These are phyloP conservation scores for Asobara japonica DNA, from an alignment of 1,140 invertebrate genomes.

Conservation along the genomic window DNA sequence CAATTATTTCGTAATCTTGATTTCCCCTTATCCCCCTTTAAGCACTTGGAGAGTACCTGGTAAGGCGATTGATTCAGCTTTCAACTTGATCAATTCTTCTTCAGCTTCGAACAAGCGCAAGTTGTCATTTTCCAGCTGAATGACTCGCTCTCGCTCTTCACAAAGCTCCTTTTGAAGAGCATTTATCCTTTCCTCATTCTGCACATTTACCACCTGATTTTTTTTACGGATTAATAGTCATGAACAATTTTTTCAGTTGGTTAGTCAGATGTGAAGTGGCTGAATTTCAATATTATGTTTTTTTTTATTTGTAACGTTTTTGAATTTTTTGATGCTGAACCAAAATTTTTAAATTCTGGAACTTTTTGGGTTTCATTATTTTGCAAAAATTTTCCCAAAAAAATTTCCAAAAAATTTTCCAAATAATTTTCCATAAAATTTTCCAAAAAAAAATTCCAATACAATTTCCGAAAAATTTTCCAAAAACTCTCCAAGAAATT, in stretches of 20 bases:
- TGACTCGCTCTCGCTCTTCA: conserved; percentile 63
- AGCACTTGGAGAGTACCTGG: no score
- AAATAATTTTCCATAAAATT: neutral
- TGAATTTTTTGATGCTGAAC: no score
- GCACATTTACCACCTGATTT: conserved; percentile 63
- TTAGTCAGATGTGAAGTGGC: neutral
- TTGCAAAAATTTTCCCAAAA: neutral
- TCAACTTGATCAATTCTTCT: conserved; percentile 64
- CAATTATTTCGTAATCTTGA: no score
- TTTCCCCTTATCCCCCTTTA: no score
- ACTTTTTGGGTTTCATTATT: neutral
- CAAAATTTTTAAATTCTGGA: no score
- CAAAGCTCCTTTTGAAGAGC: conserved; percentile 67
- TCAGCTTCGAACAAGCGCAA: conserved; percentile 69
- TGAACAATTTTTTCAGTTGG: neutral
- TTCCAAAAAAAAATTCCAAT: no score
- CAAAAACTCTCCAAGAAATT: no score
- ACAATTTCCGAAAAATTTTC: no score
- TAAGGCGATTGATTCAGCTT: conserved; percentile 50
- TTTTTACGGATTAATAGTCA: conserved; percentile 31
- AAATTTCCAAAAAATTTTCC: neutral
- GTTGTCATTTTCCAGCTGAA: conserved; percentile 66
- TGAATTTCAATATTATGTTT: no score
- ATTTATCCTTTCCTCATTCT: conserved; percentile 66
- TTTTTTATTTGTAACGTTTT: no score